phyloP scores from a whole-genome alignment of 2,113 vertebrate genomes.

The Psilopsiagon aymara region DNA sequence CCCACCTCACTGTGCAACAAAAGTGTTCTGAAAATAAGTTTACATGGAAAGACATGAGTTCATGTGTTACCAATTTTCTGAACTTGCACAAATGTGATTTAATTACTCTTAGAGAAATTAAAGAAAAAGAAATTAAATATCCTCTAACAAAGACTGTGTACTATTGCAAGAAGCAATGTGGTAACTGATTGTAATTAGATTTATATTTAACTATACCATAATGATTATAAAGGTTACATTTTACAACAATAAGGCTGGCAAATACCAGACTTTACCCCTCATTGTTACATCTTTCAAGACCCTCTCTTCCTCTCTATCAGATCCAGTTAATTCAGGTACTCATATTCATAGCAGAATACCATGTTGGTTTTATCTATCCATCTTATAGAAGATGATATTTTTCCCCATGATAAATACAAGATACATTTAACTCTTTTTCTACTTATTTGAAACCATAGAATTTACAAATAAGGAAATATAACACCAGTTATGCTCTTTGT shows the following conservation, averaged over 20 bases:
- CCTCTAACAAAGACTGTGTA: not conserved
- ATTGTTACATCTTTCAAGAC: not conserved
- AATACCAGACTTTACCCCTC: not conserved
- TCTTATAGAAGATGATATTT: not conserved
- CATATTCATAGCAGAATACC: not conserved
- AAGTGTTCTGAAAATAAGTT: not conserved
- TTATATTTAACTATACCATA: slow-evolving; percentile 37
- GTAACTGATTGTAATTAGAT: slow-evolving; percentile 32
- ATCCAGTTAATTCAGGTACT: not conserved
- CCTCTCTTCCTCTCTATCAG: not conserved
- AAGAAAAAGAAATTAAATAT: not conserved
- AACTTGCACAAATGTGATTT: not conserved
- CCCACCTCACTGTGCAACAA: slow-evolving; percentile 18
- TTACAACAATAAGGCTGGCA: not conserved
- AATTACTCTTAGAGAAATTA: not conserved
- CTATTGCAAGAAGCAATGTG: not conserved
- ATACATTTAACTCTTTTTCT: not conserved
- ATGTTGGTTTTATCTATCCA: not conserved
- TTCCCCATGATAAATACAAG: not conserved
- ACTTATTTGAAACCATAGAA: not conserved
- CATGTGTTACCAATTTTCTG: not conserved
- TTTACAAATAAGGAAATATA: not conserved
- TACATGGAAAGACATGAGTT: not conserved
- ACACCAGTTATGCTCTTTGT: not conserved
- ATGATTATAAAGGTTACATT: slow-evolving; percentile 42